phyloP scores from a whole-genome alignment of 2,888 invertebrate genomes.

The Steromphala cineraria region DNA sequence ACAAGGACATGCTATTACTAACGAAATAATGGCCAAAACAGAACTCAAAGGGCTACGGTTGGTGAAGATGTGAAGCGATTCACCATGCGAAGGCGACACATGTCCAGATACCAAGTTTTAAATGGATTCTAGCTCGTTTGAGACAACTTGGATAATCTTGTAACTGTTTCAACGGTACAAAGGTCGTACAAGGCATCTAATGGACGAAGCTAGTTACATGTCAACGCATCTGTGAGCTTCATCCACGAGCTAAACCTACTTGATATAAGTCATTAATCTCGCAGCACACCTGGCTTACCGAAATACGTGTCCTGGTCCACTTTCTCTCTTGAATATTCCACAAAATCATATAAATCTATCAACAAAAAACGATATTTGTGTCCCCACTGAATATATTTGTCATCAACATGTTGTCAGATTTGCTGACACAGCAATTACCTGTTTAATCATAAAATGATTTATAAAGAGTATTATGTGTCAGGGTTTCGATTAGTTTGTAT shows the following conservation, averaged over 20 bases:
- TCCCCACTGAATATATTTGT: too few relatives aligned
- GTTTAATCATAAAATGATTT: too few relatives aligned
- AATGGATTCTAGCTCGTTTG: too few relatives aligned
- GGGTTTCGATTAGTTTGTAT: too few relatives aligned
- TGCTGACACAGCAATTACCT: too few relatives aligned
- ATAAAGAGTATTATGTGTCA: too few relatives aligned
- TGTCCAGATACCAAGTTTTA: not conserved
- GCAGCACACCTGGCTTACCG: not conserved
- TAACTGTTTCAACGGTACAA: not conserved
- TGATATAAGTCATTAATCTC: constrained; percentile 1
- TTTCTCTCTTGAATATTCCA: too few relatives aligned
- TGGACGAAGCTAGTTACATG: not conserved
- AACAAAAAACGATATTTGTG: too few relatives aligned
- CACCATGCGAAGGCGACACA: not conserved
- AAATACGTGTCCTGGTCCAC: too few relatives aligned
- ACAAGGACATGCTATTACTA: not conserved
- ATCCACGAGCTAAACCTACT: not conserved
- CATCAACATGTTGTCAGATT: too few relatives aligned
- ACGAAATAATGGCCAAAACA: not conserved
- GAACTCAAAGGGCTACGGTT: not conserved
- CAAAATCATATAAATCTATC: too few relatives aligned
- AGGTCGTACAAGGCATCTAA: not conserved
- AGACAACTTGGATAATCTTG: not conserved
- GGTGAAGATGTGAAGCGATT: not conserved
- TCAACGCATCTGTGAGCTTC: not conserved